A percentile compares a stretch with the other conserved stretches of the same genome.
Conservation (phyloP, 1,140 invertebrate genomes). For the Calliphora vicina region DNA sequence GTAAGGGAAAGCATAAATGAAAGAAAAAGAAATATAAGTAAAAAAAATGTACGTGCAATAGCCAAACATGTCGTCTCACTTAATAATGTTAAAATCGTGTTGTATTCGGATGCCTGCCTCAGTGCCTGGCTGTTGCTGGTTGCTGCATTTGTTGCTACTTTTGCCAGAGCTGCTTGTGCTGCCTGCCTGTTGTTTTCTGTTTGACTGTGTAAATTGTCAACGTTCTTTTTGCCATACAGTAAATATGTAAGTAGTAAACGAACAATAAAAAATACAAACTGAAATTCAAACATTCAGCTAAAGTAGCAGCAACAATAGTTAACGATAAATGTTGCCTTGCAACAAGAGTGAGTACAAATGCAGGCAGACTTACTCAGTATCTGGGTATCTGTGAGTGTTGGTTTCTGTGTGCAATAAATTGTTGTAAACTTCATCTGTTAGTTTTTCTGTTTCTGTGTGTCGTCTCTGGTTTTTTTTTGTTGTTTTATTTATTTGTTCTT, state of each 20-base stretch:
- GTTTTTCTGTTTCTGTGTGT: not conserved
- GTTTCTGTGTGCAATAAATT: constrained; percentile 19
- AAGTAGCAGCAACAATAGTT: not conserved
- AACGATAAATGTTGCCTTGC: not conserved
- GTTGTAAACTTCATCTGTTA: constrained; percentile 27
- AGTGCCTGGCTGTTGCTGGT: not conserved
- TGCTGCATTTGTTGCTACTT: not conserved
- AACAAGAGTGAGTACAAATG: not conserved
- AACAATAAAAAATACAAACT: not conserved
- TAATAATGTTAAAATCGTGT: not conserved
- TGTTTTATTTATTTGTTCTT: not conserved
- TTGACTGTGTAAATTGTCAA: not conserved
- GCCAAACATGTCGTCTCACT: constrained; percentile 1
- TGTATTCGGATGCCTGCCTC: not conserved
- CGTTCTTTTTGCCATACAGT: not conserved
- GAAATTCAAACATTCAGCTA: not conserved
- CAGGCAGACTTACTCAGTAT: not conserved
- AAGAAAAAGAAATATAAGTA: too few species aligned
- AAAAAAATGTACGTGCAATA: not conserved
- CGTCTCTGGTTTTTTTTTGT: not conserved
- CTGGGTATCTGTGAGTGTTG: not conserved
- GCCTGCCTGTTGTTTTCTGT: not conserved
- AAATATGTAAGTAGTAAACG: not conserved
- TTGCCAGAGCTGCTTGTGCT: not conserved
- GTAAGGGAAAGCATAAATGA: too few species aligned